A percentile compares a stretch with the other conserved stretches of the same genome.
Evolutionary conservation across 2,797 vertebrate genomes (phyloP).

Genomic region (Linurgus olivaceus): DNA sequence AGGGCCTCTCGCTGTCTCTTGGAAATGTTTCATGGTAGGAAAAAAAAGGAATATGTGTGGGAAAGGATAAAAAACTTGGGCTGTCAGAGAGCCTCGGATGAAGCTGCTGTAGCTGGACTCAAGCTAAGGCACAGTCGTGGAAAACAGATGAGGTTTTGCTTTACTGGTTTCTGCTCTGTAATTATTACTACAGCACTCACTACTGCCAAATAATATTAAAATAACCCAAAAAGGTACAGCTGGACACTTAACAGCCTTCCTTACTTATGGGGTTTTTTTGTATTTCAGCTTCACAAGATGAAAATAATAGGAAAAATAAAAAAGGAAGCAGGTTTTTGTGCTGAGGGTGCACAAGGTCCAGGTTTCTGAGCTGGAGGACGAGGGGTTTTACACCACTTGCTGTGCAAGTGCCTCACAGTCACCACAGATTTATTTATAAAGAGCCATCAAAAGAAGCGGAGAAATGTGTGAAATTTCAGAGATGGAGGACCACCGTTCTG

Average conservation of each 20-base stretch:
- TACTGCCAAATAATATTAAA: not conserved
- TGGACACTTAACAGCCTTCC: not conserved
- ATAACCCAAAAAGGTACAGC: not conserved
- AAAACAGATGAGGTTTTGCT: conserved; percentile 69
- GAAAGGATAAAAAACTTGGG: conserved; percentile 59
- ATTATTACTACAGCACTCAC: conserved; percentile 45
- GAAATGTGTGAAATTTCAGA: not conserved
- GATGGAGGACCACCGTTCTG: accelerated
- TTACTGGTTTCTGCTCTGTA: conserved; percentile 56
- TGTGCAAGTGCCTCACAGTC: not conserved
- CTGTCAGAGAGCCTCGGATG: conserved; percentile 55
- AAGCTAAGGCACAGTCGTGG: conserved; percentile 69
- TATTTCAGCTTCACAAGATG: not conserved
- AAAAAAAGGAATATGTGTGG: not conserved
- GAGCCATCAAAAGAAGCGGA: not conserved
- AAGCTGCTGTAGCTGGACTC: conserved; percentile 71
- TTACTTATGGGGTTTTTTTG: not conserved
- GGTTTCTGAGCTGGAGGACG: not conserved
- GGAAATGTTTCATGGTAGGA: not conserved
- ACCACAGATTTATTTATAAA: not conserved
- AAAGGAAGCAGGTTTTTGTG: not conserved
- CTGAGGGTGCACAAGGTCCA: not conserved
- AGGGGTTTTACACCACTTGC: not conserved
- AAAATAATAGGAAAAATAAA: not conserved
- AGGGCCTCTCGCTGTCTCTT: conserved; percentile 39